phyloP scores from a whole-genome alignment of 2,113 vertebrate genomes.

The Tachysurus fulvidraco region DNA sequence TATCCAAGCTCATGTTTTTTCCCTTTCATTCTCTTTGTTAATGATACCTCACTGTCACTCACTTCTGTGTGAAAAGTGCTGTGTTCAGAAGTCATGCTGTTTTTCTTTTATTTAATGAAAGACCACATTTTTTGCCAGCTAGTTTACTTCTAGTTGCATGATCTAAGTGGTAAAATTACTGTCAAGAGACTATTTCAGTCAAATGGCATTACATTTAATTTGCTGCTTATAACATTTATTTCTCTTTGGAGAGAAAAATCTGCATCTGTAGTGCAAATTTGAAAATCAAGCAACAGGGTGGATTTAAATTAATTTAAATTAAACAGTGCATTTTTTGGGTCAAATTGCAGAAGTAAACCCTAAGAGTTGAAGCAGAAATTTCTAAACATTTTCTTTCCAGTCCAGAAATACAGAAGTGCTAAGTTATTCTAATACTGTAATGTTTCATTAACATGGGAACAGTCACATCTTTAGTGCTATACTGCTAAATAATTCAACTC shows the following conservation, averaged over 20 bases:
- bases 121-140: not conserved
- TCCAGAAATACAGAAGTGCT: not conserved
- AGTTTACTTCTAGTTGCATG: not conserved
- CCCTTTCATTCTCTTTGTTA: not conserved
- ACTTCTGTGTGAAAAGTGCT: not conserved
- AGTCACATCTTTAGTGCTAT: not conserved
- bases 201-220: constrained; percentile 8
- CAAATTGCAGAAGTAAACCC: not conserved
- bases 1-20: not conserved
- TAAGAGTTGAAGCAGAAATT: not conserved
- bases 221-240: constrained; percentile 5
- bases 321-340: not conserved
- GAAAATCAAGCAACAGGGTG: not conserved
- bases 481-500: constrained; percentile 21
- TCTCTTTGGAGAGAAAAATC: not conserved
- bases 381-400: not conserved
- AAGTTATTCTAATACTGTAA: constrained; percentile 3
- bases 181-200: not conserved
- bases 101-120: constrained; percentile 9
- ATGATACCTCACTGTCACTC: not conserved
- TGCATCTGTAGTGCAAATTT: not conserved
- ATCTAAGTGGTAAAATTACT: constrained; percentile 7
- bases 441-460: not conserved
- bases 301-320: not conserved
- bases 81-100: constrained; percentile 19